Conservation (phyloP, 2,113 vertebrate species). For the Sturnira hondurensis region DNA sequence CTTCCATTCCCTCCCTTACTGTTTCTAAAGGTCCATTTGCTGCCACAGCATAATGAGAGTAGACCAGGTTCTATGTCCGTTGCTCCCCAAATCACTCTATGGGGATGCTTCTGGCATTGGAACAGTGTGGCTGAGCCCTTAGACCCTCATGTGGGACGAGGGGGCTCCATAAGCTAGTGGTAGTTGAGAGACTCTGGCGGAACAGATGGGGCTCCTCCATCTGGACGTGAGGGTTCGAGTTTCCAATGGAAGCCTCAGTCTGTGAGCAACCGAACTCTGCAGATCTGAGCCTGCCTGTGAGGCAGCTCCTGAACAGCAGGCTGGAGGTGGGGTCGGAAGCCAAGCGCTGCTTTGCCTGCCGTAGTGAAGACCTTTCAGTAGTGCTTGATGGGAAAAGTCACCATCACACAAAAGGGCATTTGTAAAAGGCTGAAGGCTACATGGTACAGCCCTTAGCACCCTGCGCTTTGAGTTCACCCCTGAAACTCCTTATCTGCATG, state of each 20-base stretch:
- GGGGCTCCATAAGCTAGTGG: fast-evolving
- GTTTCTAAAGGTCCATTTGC: background rate
- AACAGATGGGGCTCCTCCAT: background rate
- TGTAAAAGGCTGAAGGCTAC: background rate
- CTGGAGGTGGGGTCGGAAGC: background rate
- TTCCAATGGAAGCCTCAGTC: background rate
- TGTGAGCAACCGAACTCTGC: fast-evolving
- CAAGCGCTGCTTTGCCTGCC: background rate
- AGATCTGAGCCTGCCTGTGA: no score
- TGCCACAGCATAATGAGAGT: background rate
- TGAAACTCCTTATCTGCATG: background rate
- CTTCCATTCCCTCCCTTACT: background rate
- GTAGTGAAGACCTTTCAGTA: background rate
- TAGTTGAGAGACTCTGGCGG: background rate
- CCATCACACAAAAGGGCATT: background rate
- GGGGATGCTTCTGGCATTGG: background rate
- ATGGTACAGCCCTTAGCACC: background rate
- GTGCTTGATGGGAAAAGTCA: background rate
- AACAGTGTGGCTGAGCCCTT: background rate
- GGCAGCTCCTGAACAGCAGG: background rate
- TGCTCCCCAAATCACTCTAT: background rate
- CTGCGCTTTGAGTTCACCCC: background rate
- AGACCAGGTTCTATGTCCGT: background rate
- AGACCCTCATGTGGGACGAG: background rate
- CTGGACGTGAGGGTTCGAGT: background rate